These are phyloP conservation scores for Atta colombica DNA, from an alignment of 1,140 invertebrate species.

Conservation along the genomic window DNA sequence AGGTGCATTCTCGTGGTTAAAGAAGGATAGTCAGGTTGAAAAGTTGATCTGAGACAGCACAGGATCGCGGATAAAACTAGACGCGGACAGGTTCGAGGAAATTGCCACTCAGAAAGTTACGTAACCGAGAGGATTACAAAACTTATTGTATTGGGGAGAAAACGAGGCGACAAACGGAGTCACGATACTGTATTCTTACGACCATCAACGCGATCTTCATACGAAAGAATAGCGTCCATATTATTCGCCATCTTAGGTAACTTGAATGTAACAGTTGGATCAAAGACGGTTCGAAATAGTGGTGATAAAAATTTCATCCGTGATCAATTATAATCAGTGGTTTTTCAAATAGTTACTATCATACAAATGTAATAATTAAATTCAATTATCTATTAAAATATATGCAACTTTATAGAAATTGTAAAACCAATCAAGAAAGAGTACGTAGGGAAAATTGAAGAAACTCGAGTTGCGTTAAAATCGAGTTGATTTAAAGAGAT, in stretches of 20 bases:
- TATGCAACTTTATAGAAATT: neutral
- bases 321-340: neutral
- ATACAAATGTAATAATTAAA: neutral
- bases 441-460: neutral
- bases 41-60: neutral
- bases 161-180: slow-evolving; percentile 66
- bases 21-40: slow-evolving; percentile 23
- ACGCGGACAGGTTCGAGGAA: slow-evolving; percentile 48
- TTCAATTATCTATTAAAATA: neutral
- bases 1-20: slow-evolving; percentile 23
- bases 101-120: slow-evolving; percentile 74
- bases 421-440: neutral
- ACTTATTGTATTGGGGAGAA: slow-evolving; percentile 67
- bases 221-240: slow-evolving; percentile 49
- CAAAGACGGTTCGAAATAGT: neutral
- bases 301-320: neutral
- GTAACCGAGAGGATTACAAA: slow-evolving; percentile 72
- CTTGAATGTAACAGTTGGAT: neutral
- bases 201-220: slow-evolving; percentile 42
- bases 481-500: slow-evolving; percentile 22
- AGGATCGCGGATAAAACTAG: slow-evolving; percentile 39
- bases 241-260: neutral
- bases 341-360: neutral
- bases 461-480: slow-evolving; percentile 5
- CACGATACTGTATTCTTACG: slow-evolving; percentile 59